Conservation (phyloP, 2,113 vertebrate species). For the Cisticola juncidis region DNA sequence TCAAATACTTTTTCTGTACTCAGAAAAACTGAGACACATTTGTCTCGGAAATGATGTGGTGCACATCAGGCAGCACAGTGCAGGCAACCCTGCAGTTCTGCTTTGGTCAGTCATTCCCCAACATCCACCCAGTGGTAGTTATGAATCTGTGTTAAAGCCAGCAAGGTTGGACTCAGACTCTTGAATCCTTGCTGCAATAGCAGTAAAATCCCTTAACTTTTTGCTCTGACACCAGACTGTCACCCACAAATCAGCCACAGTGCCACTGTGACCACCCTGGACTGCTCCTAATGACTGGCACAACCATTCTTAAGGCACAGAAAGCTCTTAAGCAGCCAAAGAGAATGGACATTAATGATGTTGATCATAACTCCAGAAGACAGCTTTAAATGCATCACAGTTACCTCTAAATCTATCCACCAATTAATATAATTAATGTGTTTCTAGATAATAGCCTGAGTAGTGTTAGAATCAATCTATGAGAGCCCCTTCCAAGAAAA, state of each 20-base stretch:
- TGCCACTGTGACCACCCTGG: background rate
- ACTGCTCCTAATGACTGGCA: background rate
- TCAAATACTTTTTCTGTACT: background rate
- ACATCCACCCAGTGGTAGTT: rapidly evolving
- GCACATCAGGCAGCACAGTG: background rate
- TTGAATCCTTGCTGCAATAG: background rate
- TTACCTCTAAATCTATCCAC: background rate
- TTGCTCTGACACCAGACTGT: background rate
- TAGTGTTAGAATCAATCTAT: background rate
- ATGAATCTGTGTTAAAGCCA: background rate
- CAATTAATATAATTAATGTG: background rate
- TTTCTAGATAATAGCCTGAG: background rate
- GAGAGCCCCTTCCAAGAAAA: background rate
- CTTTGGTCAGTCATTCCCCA: background rate
- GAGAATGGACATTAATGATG: background rate
- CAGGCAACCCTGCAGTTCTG: background rate
- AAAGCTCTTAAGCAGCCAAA: background rate
- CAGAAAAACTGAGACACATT: background rate
- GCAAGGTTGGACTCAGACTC: background rate
- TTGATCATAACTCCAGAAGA: background rate
- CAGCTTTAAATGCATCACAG: background rate
- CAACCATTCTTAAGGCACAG: background rate
- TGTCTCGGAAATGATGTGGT: background rate
- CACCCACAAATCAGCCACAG: background rate
- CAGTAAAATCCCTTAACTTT: background rate